phyloP scores from a whole-genome alignment of 2,113 vertebrate species.

The Dipodomys stephensi region DNA sequence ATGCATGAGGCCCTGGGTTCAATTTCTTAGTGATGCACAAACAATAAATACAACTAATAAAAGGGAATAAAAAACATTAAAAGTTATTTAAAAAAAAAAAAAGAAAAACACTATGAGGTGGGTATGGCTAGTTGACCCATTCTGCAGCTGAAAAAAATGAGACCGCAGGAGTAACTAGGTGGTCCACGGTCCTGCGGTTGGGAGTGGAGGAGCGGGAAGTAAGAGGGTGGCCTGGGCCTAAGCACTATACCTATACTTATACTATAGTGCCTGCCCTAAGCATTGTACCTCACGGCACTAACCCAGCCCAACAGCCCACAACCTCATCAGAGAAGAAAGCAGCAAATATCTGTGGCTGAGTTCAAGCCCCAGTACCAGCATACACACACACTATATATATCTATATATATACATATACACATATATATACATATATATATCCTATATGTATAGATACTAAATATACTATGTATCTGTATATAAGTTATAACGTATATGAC shows the following conservation, averaged over 20 bases:
- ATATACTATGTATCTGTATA: too few relatives aligned
- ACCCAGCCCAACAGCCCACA: not conserved
- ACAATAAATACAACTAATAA: too few relatives aligned
- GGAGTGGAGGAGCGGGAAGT: not conserved
- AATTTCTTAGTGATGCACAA: too few relatives aligned
- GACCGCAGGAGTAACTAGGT: not conserved
- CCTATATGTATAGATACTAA: too few relatives aligned
- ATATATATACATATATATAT: not conserved
- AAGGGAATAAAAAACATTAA: too few relatives aligned
- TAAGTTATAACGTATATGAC: too few relatives aligned
- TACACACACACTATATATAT: not conserved
- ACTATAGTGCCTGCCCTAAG: too few relatives aligned
- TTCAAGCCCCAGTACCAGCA: too few relatives aligned
- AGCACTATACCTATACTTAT: too few relatives aligned
- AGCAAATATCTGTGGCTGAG: not conserved
- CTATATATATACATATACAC: not conserved
- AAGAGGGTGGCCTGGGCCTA: not conserved
- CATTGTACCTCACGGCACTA: not conserved
- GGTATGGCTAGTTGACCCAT: not conserved
- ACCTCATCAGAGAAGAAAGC: not conserved
- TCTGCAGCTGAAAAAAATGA: slow-evolving; percentile 46
- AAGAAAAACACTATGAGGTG: not conserved
- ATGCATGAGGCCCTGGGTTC: too few relatives aligned
- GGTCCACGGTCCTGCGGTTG: not conserved
- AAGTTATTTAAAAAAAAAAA: too few relatives aligned